Evolutionary conservation across 2,113 vertebrate genomes (phyloP), one percentile per base, ranked within the genome.

Genomic region (Mystacornis crossleyi): DNA sequence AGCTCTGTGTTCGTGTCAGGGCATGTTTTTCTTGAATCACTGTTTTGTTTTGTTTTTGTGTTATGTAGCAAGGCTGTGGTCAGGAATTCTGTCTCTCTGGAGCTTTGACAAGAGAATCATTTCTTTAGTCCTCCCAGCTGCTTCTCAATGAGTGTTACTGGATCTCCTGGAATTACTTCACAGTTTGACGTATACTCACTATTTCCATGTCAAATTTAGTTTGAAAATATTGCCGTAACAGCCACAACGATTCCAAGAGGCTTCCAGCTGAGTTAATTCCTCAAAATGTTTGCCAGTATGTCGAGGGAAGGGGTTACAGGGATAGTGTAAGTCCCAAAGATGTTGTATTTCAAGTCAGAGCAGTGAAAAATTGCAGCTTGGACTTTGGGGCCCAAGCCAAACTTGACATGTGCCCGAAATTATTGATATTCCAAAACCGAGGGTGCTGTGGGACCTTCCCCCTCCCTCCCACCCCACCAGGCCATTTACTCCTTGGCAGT

Each of bases 61-160:
- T 94, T 91, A 28, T 84, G 88, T 70, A 88, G 85, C 92, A 93
- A 90, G 80, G 48, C 79, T 96, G 95, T 92, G 92, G 93, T 93
- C 88, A 95, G 90, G 90, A 95, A 67, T 96, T 66, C 9, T 71
- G 47, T 80, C 66, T 83, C 82, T 92, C 79, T 83, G 64, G 79
- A 91, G 51, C 62, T 88, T 81, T 88, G 67, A 86, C 67, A 47
- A 48, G 47, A 72, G 65, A 93, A 64, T 28, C 2, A 3, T 96
- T 97, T 90, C 93, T 93, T 86, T 72, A 81, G 42, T 33, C 28
- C 64, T 87, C 65, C 64, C 73, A 58, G 61, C 31, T 64, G 50
- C 91, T 95, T 89, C 91, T 96, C 93, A 95, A 92, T 96, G 47
- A 83, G 54, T 2, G 3, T 77, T 86, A 11, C 71, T 88, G 92